Evolutionary conservation across 2,888 invertebrate genomes (phyloP), one percentile per base, ranked within the genome.

Genomic region (Megamerina dolium): DNA sequence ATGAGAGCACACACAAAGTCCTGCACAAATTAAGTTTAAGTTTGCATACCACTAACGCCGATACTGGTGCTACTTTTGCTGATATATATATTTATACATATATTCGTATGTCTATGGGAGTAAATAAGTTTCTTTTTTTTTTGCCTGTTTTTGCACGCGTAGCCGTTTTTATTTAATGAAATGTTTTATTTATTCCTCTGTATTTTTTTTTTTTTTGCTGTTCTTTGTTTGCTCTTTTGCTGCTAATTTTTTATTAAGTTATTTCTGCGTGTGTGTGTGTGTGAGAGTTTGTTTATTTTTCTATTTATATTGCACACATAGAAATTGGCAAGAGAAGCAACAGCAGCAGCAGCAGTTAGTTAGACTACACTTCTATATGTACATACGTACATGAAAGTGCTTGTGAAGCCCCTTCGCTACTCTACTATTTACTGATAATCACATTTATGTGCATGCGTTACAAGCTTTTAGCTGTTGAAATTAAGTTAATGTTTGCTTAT

Each of bases 401-500:
- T 16, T 14, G 9, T 3, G n/a, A 14, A 16, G 5, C 31, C 16
- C 3, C 12, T 12, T 31, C 9, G 16, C 4, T 31, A 14, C 14
- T 16, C n/a, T 13, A 30, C 29, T 35, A 27, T 26, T 26, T 33
- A 34, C 31, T 31, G 31, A 16, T 16, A 31, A 16, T 16, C 31
- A 27, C 27, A 27, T 27, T 17, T 33, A 17, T 33, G 18, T 17
- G 6, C 17, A 18, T 18, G n/a, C 33, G 19, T 17, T 13, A 8
- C 18, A 17, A 12, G 9, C 12, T 34, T 43, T 48, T 51, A 46
- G 62, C n/a, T n/a, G n/a, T n/a, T n/a, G 53, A 65, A 66, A 65
- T 65, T 61, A 64, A 65, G 66, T 64, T 61, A 66, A 66, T 66
- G 61, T 66, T 66, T 64, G 63, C 62, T 64, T 66, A 65, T 64